Evolutionary conservation across 1,140 invertebrate species (phyloP), one percentile per base, ranked within the genome.

Genomic region (Sipha flava): DNA sequence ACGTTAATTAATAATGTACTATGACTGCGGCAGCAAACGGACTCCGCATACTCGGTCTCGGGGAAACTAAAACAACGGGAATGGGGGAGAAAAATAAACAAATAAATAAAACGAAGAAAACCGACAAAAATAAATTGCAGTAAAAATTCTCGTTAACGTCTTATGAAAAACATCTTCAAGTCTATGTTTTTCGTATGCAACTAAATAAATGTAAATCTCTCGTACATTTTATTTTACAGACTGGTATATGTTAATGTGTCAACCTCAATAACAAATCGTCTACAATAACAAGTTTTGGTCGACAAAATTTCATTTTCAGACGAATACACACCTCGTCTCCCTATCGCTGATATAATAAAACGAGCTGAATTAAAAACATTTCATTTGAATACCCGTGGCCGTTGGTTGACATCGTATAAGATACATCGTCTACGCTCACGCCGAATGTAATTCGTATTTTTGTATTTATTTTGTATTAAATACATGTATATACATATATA

Each of bases 201-300:
- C n/a, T 37, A 43, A 62, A n/a, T n/a, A n/a, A 57, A 66, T 43
- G 3, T 43, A 43, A 43, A 23, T 66, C 6, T n/a, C 23, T 43
- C n/a, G 21, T 43, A 43, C 10, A 66, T 66, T 43, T 40, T 6
- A 16, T 66, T 66, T 66, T 43, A 66, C 62, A 43, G 12, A 34
- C 31, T 66, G 34, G 37, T 66, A 66, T 66, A 66, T 66, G 62
- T 66, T 66, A 66, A 66, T 66, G 34, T 66, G 64, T 66, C 64
- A 43, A 66, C 64, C 12, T 66, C 34, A 43, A 66, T 26, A 43
- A 66, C n/a, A 66, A 66, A 66, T 66, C 34, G 64, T 40, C 34
- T 23, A 43, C 34, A 23, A 43, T 43, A 66, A 66, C 34, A 43
- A 43, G 64, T 66, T 66, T 66, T 43, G 3, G 21, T 40, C 16